Evolutionary conservation across 2,797 vertebrate species (phyloP).

Genomic region (Eremophila alpestris): DNA sequence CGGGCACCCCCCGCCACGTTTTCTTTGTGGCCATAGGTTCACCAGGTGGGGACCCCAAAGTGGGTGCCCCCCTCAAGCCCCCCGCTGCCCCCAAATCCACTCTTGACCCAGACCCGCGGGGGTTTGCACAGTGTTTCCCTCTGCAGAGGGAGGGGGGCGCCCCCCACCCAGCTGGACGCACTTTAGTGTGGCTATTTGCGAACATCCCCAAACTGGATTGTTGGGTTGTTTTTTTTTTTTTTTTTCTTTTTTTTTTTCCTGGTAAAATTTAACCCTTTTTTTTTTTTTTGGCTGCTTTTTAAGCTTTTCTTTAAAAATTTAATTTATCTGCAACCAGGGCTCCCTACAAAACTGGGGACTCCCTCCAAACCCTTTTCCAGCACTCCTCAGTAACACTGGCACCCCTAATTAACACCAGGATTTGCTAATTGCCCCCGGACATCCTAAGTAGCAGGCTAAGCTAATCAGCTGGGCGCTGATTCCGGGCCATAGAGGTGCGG

Average conservation of each 20-base stretch:
- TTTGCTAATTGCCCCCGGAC: background rate
- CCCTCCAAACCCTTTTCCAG: too few species aligned
- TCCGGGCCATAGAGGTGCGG: background rate
- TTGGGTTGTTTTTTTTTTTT: background rate
- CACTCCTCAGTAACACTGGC: background rate
- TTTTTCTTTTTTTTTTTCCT: background rate
- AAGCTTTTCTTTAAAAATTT: background rate
- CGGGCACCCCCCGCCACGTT: fast-evolving
- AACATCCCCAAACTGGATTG: background rate
- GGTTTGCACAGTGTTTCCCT: background rate
- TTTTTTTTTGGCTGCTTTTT: background rate
- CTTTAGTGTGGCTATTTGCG: background rate
- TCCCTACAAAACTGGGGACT: background rate
- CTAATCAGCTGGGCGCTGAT: background rate
- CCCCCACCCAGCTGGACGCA: background rate
- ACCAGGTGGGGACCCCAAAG: background rate
- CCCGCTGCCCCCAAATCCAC: too few species aligned
- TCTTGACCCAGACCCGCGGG: background rate
- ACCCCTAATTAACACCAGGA: background rate
- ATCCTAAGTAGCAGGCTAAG: background rate
- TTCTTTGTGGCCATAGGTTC: background rate
- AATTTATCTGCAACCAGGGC: background rate
- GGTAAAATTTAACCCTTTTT: too few species aligned
- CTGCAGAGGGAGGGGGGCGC: background rate
- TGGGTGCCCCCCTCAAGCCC: too few species aligned